Percentiles rank a stretch among this genome's conserved stretches.
Evolutionary conservation across 30 jellyfish, hydroid and myxozoan species (phyloP).

Genomic region (Turritopsis dohrnii): DNA sequence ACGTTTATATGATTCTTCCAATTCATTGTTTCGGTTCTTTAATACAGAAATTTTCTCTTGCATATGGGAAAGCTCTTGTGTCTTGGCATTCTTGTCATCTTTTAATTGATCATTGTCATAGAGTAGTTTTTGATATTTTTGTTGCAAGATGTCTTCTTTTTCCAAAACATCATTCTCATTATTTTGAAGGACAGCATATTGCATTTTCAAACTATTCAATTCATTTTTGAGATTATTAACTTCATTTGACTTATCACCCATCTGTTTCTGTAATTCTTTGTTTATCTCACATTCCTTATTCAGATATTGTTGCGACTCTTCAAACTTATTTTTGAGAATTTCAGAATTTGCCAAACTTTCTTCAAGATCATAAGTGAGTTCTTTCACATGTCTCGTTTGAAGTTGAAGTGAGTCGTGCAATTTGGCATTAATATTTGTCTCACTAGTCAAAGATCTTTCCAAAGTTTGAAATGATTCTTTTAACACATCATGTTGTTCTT

Average conservation of each 20-base stretch:
- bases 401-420: neutral
- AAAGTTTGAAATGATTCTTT: neutral
- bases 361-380: neutral
- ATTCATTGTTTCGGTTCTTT: neutral
- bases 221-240: neutral
- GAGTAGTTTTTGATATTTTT: neutral
- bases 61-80: neutral
- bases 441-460: neutral
- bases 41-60: neutral
- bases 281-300: neutral
- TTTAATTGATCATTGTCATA: neutral
- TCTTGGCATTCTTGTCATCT: neutral
- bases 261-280: neutral
- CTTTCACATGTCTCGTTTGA: neutral
- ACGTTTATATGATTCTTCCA: neutral
- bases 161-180: neutral
- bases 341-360: neutral
- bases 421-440: neutral
- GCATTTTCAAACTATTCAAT: neutral
- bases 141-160: neutral
- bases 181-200: neutral
- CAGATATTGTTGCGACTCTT: neutral
- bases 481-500: neutral
- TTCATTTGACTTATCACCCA: neutral
- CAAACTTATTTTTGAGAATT: neutral